These are phyloP conservation scores for Antheraea yamamai DNA, from an alignment of 2,888 invertebrate genomes.

Conservation along the genomic window DNA sequence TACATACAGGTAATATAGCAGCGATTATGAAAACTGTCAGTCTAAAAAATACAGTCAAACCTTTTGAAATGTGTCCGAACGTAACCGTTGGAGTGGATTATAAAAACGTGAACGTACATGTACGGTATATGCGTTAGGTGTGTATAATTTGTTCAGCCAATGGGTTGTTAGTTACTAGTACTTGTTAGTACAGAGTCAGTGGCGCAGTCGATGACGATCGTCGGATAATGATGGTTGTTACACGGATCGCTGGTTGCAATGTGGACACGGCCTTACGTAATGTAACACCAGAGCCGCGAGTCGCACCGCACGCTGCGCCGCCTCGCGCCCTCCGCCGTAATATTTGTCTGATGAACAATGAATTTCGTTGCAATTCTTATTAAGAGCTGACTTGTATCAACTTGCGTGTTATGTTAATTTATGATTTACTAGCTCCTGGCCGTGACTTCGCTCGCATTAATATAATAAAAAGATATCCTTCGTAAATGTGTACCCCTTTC, in stretches of 20 bases:
- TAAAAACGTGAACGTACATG: background rate
- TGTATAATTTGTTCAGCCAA: conserved; percentile 7
- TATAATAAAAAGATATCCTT: no score
- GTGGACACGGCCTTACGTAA: conserved; percentile 63
- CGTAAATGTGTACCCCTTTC: no score
- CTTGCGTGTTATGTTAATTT: no score
- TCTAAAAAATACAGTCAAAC: background rate
- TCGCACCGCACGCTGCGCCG: background rate
- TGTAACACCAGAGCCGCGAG: conserved; percentile 34
- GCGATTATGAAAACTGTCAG: background rate
- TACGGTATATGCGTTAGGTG: background rate
- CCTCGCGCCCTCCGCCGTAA: background rate
- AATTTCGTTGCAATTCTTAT: conserved; percentile 22
- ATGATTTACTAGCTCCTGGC: no score
- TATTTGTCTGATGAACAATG: conserved; percentile 13
- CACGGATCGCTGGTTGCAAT: conserved; percentile 58
- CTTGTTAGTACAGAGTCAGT: conserved; percentile 9
- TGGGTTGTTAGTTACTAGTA: background rate
- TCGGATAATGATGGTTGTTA: conserved; percentile 58
- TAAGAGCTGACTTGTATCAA: background rate
- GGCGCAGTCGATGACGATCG: conserved; percentile 21
- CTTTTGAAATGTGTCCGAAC: background rate
- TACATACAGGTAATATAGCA: background rate
- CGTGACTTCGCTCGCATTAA: no score
- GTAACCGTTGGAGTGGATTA: background rate